These are phyloP conservation scores for Dicaeum eximium DNA, from an alignment of 2,113 vertebrate genomes.

Conservation along the genomic window DNA sequence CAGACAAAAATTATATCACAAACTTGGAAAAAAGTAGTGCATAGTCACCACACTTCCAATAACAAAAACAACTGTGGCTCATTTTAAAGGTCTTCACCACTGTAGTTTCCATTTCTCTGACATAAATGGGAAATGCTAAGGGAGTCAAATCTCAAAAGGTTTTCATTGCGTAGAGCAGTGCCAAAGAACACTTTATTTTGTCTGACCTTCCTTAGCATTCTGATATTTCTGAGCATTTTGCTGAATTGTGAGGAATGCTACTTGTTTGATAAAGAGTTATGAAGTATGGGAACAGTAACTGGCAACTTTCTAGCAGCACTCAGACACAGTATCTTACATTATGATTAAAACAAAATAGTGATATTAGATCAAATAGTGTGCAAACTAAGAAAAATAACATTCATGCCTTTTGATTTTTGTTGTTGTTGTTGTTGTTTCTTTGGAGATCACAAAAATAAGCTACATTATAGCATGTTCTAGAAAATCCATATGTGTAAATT, in stretches of 20 bases:
- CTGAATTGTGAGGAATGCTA: background rate
- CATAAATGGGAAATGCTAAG: background rate
- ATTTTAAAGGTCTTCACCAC: background rate
- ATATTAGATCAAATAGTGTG: background rate
- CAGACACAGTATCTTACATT: background rate
- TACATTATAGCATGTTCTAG: background rate
- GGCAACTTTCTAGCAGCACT: background rate
- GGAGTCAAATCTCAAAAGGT: background rate
- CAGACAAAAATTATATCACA: background rate
- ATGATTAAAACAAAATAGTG: background rate
- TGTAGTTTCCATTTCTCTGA: background rate
- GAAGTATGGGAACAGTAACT: background rate
- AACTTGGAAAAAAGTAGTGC: background rate
- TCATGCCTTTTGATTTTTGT: background rate
- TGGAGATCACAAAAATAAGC: background rate
- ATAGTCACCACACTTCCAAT: background rate
- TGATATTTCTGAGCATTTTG: background rate
- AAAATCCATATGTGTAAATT: background rate
- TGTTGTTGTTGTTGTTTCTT: background rate
- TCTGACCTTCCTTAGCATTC: background rate
- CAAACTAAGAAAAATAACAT: background rate
- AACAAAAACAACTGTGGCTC: background rate
- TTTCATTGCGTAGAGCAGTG: background rate
- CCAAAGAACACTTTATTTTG: background rate
- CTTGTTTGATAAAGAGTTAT: background rate